Evolutionary conservation across 2,113 vertebrate genomes (phyloP).

Genomic region (Phocoena phocoena): DNA sequence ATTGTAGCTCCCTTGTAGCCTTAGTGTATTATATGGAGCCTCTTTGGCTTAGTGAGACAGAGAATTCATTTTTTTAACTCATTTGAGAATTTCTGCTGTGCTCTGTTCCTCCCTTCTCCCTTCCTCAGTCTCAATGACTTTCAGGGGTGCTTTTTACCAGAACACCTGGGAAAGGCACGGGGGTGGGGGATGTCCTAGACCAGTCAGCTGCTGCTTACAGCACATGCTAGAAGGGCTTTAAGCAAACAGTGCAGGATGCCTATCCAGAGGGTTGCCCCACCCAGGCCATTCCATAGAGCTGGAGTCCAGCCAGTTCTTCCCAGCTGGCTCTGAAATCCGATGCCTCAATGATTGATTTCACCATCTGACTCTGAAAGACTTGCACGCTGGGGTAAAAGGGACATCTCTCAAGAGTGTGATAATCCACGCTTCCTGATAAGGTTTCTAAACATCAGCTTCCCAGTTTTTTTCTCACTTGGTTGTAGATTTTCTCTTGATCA

Average conservation of each 20-base stretch:
- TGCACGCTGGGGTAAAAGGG: background rate
- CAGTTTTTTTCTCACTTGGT: background rate
- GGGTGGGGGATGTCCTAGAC: too few species aligned
- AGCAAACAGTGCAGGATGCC: background rate
- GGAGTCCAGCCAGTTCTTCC: slow-evolving; percentile 44
- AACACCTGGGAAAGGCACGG: background rate
- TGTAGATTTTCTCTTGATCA: background rate
- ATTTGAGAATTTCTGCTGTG: background rate
- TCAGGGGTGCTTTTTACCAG: background rate
- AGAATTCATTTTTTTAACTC: slow-evolving; percentile 3
- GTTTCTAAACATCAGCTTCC: background rate
- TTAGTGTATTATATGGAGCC: background rate
- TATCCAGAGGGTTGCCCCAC: background rate
- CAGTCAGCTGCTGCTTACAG: background rate
- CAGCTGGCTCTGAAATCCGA: slow-evolving; percentile 57
- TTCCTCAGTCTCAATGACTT: background rate
- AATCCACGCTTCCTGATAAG: slow-evolving; percentile 49
- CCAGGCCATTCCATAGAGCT: background rate
- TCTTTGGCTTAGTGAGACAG: background rate
- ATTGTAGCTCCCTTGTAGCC: background rate
- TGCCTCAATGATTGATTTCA: slow-evolving; percentile 46
- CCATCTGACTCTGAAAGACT: slow-evolving; percentile 53
- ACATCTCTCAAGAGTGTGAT: slow-evolving; percentile 44
- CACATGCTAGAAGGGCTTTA: background rate
- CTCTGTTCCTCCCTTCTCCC: background rate